Base-by-base conservation (phyloP, 2,797 vertebrate species). In the Steatocranus sp. region DNA sequence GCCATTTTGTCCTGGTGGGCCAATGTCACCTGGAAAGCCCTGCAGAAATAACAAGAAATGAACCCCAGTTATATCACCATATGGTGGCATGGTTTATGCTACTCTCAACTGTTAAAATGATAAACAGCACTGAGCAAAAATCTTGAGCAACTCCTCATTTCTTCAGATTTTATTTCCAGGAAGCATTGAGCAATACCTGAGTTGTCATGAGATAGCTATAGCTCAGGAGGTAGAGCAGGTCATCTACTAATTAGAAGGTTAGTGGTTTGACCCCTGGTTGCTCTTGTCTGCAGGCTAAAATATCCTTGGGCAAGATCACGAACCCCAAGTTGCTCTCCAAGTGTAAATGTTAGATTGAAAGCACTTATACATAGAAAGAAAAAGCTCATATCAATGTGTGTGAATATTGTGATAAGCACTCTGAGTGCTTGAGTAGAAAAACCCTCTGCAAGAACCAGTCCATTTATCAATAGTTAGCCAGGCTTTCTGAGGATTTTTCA, bases 1-100 rank as follows among this genome's bases (percentile, higher is more conserved):
- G 79, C 98, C 98, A 0, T 99, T 99, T 88, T 97, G 95, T 94
- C 98, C 98, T 15, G 98, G 98, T 73, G 95, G 96, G 75, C 98
- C 98, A 34, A 99, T 98, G 92, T 99, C 98, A 76, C 98, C 98
- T 7, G 98, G 98, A 91, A 98, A 99, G 61, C 98, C 98, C 98
- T 99, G 83, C 20, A 77, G 82, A 86, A 91, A 94, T 14, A 11
- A 82, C 48, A 78, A n/a, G 14, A 73, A 83, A 81, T 25, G 18
- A 87, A 77, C 8, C 41, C 11, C 1, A 18, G 23, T 41, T 49
- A 49, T 36, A 79, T 58, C 48, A 63, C 8, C 18, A 63, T 11
- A 74, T 27, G 17, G 23, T 11, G n/a, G 68, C 30, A 6, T 32
- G 25, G 25, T 73, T 73, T 48, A 8, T n/a, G 41, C 25, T 73